A percentile compares a stretch with the other conserved stretches of the same genome.
Evolutionary conservation across 1,140 invertebrate species (phyloP).

Genomic region (Achroia grisella): DNA sequence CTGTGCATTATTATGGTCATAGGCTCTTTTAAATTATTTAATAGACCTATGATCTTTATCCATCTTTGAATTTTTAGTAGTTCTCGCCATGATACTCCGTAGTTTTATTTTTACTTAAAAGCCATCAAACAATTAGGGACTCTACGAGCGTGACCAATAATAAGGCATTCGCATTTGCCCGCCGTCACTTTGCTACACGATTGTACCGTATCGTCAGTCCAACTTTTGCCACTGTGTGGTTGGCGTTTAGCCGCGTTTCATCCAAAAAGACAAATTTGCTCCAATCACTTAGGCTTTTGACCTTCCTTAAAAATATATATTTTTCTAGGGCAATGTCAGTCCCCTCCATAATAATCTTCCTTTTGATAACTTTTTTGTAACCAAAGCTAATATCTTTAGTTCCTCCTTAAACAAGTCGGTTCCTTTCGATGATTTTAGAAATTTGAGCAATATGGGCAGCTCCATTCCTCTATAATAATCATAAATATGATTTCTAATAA

Average conservation of each 20-base stretch:
- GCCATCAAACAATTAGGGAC: conserved; percentile 8
- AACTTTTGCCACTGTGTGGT: conserved; percentile 15
- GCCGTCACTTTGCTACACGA: conserved; percentile 16
- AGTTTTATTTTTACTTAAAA: conserved; percentile 11
- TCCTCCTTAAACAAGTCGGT: conserved; percentile 8
- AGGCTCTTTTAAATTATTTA: conserved; percentile 3
- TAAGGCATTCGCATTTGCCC: conserved; percentile 17
- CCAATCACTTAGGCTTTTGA: conserved; percentile 13
- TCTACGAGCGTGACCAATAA: conserved; percentile 22
- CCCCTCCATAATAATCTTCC: conserved; percentile 19
- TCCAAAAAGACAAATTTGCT: conserved; percentile 20
- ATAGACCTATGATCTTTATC: conserved; percentile 2
- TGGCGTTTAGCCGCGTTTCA: conserved; percentile 26
- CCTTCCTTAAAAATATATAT: conserved; percentile 13
- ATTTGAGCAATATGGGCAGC: conserved; percentile 1
- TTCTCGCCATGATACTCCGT: conserved; percentile 6
- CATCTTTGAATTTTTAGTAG: conserved; percentile 7
- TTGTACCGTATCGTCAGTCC: conserved; percentile 14
- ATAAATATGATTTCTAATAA: conserved; percentile 20
- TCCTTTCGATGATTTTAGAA: conserved; percentile 12
- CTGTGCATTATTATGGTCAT: too few species aligned
- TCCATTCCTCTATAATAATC: conserved; percentile 9
- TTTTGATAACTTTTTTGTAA: conserved; percentile 18
- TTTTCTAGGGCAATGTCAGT: conserved; percentile 11
- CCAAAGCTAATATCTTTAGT: conserved; percentile 13